Evolutionary conservation across 2,113 vertebrate genomes (phyloP).

Genomic region (Agelaius tricolor): DNA sequence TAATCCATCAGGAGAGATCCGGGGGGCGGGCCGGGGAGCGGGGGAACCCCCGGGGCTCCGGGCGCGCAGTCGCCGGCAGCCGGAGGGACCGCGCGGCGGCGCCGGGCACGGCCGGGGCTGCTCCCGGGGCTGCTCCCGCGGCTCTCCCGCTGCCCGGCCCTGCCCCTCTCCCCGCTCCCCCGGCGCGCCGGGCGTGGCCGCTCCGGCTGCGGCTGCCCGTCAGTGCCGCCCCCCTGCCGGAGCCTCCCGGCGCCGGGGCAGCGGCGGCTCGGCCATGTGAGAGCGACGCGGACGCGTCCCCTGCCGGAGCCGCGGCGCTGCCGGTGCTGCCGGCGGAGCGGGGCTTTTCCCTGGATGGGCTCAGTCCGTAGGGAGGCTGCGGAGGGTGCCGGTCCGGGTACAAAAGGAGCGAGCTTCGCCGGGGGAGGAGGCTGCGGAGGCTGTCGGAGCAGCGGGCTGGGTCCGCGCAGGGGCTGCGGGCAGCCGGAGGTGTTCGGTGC

Average conservation of each 20-base stretch:
- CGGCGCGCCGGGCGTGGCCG: constrained; percentile 45
- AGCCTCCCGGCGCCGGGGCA: constrained; percentile 3
- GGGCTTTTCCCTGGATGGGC: background rate
- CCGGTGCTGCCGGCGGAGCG: background rate
- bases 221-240: constrained; percentile 28
- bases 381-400: background rate
- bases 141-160: background rate
- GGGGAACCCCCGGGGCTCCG: background rate
- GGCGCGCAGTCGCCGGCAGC: background rate
- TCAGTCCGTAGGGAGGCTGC: background rate
- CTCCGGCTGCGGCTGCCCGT: constrained; percentile 68
- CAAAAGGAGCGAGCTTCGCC: background rate
- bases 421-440: background rate
- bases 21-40: background rate
- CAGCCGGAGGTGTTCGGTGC: background rate
- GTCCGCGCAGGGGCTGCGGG: background rate
- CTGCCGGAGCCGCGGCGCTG: background rate
- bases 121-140: background rate
- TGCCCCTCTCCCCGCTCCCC: background rate
- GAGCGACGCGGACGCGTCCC: background rate
- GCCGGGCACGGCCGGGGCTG: background rate
- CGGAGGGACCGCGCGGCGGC: background rate
- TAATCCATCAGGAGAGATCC: background rate
- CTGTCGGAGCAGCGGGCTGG: background rate
- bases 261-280: background rate